Evolutionary conservation across 2,113 vertebrate species (phyloP).

Genomic region (Leptobrachium ailaonicum): DNA sequence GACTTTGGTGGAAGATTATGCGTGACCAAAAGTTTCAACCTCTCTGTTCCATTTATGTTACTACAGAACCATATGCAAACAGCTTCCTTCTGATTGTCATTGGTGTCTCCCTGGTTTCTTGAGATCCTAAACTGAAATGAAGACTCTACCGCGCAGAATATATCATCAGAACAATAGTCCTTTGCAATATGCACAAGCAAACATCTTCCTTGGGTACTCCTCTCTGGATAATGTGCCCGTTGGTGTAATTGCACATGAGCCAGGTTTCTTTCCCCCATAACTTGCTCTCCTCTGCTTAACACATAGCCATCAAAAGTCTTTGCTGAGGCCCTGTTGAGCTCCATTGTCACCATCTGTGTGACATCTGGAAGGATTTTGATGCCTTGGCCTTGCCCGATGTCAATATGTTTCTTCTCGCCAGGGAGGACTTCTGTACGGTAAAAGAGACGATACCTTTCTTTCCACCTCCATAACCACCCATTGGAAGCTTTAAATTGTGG

Average conservation of each 20-base stretch:
- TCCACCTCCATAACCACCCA: conserved; percentile 49
- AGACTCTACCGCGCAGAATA: conserved; percentile 37
- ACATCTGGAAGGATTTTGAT: conserved; percentile 18
- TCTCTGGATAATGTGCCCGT: neutral
- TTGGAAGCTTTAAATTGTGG: conserved; percentile 46
- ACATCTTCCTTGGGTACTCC: neutral
- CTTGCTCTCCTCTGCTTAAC: neutral
- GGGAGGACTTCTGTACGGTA: conserved; percentile 39
- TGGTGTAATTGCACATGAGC: neutral
- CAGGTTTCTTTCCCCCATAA: conserved; percentile 1
- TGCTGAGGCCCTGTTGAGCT: neutral
- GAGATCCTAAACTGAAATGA: conserved; percentile 32
- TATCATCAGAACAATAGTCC: conserved; percentile 34
- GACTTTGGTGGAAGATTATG: conserved; percentile 27
- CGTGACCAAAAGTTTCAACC: conserved; percentile 37
- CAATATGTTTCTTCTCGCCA: conserved; percentile 1
- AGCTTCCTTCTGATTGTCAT: neutral
- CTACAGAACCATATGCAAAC: conserved; percentile 42
- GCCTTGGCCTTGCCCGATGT: conserved; percentile 1
- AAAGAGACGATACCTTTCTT: conserved; percentile 39
- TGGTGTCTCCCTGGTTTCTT: conserved; percentile 1
- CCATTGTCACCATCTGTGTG: conserved; percentile 7
- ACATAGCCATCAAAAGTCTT: neutral
- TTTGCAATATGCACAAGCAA: conserved; percentile 30
- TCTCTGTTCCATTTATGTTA: conserved; percentile 42